A percentile compares a stretch with the other conserved stretches of the same genome.
These are phyloP conservation scores for Drymonia ruficornis DNA, from an alignment of 2,888 invertebrate species.

Conservation along the genomic window DNA sequence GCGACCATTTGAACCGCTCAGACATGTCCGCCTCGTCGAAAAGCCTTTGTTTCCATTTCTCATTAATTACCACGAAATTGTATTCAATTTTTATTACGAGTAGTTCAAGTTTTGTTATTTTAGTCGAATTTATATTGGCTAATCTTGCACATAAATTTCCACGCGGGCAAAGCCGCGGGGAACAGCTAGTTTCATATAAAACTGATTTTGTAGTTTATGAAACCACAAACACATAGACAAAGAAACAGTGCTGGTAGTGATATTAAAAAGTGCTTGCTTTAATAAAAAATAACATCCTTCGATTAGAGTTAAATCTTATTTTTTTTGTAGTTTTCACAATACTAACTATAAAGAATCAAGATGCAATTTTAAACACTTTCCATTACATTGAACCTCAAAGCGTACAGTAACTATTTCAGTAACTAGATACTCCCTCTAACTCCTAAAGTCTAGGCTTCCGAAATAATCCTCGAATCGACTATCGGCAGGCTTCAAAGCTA, in stretches of 20 bases:
- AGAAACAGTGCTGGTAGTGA: no score
- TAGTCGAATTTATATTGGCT: neutral
- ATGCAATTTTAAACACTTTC: no score
- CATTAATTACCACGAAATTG: neutral
- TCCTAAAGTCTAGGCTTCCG: neutral
- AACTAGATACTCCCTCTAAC: neutral
- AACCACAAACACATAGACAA: no score
- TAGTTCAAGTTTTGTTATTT: neutral
- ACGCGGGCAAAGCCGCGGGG: no score
- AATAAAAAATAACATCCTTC: no score
- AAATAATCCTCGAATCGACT: neutral
- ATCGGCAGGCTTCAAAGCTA: conserved; percentile 13
- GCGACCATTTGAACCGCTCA: conserved; percentile 28
- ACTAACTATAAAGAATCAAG: no score
- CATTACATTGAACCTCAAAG: neutral
- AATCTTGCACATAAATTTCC: no score
- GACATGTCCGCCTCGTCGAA: conserved; percentile 21
- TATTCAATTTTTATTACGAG: neutral
- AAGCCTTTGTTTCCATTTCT: conserved; percentile 13
- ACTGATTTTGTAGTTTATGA: no score
- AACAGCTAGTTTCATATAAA: no score
- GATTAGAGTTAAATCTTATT: no score
- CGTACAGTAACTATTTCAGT: neutral
- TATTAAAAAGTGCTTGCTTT: no score
- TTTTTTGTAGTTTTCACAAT: no score